Base-by-base conservation (phyloP, 2,113 vertebrate genomes). In the Ramphastos sulfuratus region DNA sequence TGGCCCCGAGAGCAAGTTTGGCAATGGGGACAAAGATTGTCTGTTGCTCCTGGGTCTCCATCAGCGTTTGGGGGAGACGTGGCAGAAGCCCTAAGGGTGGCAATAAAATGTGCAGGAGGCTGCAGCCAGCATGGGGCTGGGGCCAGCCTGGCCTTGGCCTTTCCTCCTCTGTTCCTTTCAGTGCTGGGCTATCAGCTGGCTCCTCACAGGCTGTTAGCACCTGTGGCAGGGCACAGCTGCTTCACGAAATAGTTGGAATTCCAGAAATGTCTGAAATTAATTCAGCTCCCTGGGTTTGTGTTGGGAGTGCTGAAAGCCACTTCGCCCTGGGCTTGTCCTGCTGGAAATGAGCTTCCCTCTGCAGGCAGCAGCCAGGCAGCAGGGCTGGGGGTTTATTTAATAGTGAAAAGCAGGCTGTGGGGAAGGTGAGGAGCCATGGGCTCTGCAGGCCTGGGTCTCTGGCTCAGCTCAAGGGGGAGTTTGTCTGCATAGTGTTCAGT, bases 251-350 rank as follows among this genome's bases (percentile, higher is more conserved):
- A 78, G 65, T 5, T 92, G 87, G 65, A 92, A 93, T 93, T 92
- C 80, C 90, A 89, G 52, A 78, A 84, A 94, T 61, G 18, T 31
- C 64, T 66, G 55, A 75, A 92, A 87, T 95, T 31, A 52, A 69
- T 73, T 73, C 64, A 1, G 1, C 71, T 84, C 56, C 55, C 65
- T 61, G 2, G 0, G 52, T 73, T 65, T 59, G 44, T 20, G n/a
- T 50, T 48, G 85, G 31, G 17, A 44, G 56, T 81, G 76, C 67
- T 75, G 59, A 78, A 87, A 69, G 12, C 70, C 63, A 2, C 89
- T 70, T 27, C 70, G 6, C 14, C 63, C 35, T 17, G 30, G 8
- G 6, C 59, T 63, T 77, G 35, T 67, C 46, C 87, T 66, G 4
- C 52, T 84, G 60, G 74, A 66, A 63, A 3, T 21, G 65, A 88